phyloP scores from a whole-genome alignment of 2,113 vertebrate genomes.

The Nanorana parkeri region DNA sequence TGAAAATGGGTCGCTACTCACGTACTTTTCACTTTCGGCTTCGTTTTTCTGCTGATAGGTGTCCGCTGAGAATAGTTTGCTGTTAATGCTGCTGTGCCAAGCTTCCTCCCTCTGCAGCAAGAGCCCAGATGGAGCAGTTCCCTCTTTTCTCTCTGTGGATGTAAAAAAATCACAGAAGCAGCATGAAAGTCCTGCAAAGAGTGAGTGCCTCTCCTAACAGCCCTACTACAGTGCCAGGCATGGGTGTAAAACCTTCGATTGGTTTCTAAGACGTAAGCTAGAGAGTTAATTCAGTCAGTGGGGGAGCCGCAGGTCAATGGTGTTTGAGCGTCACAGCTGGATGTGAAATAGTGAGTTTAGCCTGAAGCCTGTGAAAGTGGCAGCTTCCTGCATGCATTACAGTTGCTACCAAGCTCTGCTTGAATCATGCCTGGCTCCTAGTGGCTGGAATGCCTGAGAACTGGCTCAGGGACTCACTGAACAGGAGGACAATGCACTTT shows the following conservation, averaged over 20 bases:
- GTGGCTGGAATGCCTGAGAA: conserved; percentile 27
- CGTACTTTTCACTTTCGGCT: conserved; percentile 84
- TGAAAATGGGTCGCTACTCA: conserved; percentile 58
- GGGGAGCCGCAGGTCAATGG: neutral
- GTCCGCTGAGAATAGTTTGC: conserved; percentile 72
- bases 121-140: conserved; percentile 58
- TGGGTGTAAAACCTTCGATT: conserved; percentile 5
- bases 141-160: conserved; percentile 72
- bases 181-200: neutral
- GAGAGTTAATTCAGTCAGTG: neutral
- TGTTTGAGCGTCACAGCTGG: conserved; percentile 41
- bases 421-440: neutral
- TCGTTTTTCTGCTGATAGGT: conserved; percentile 81
- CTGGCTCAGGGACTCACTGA: neutral
- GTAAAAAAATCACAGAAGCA: conserved; percentile 44
- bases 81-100: conserved; percentile 73
- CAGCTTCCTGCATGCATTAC: conserved; percentile 17
- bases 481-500: conserved; percentile 28
- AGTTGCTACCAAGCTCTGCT: conserved; percentile 2
- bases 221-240: neutral
- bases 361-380: conserved; percentile 24
- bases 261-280: neutral
- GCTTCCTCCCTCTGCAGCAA: conserved; percentile 63
- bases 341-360: conserved; percentile 12
- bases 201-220: neutral